These are phyloP conservation scores for Ceramica pisi DNA, from an alignment of 2,888 invertebrate species.

Conservation along the genomic window DNA sequence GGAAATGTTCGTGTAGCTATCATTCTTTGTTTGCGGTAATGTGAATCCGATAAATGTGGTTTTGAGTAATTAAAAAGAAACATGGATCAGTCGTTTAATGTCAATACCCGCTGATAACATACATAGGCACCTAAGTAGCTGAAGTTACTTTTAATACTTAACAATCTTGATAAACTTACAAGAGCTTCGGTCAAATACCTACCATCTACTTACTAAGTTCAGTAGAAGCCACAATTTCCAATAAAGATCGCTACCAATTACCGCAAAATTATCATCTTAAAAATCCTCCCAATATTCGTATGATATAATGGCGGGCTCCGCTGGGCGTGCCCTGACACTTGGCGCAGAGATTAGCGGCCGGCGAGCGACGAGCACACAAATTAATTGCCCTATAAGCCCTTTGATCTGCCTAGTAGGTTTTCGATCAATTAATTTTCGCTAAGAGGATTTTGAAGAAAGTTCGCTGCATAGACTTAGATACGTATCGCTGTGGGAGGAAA, in stretches of 20 bases:
- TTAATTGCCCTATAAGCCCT: constrained; percentile 68
- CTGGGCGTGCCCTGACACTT: constrained; percentile 62
- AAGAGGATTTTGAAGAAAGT: constrained; percentile 57
- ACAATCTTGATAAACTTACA: no score
- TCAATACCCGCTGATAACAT: background rate
- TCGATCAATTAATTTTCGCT: constrained; percentile 63
- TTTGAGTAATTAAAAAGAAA: constrained; percentile 25
- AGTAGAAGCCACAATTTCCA: background rate
- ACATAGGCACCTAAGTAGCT: background rate
- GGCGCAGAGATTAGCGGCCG: constrained; percentile 60
- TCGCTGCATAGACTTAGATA: constrained; percentile 29
- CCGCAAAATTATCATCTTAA: background rate
- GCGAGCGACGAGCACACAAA: constrained; percentile 58
- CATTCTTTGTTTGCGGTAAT: constrained; percentile 47
- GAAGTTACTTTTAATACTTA: background rate
- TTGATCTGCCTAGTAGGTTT: constrained; percentile 63
- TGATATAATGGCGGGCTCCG: constrained; percentile 36
- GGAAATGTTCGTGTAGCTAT: constrained; percentile 33
- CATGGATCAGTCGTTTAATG: background rate
- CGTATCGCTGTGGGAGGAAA: constrained; percentile 1
- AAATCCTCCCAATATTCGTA: constrained; percentile 38
- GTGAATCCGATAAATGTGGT: constrained; percentile 40
- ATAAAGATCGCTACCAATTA: background rate
- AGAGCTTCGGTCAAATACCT: no score
- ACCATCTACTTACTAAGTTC: background rate